These are phyloP conservation scores for Trinorchestia longiramus DNA, from an alignment of 1,140 invertebrate genomes.

Conservation along the genomic window DNA sequence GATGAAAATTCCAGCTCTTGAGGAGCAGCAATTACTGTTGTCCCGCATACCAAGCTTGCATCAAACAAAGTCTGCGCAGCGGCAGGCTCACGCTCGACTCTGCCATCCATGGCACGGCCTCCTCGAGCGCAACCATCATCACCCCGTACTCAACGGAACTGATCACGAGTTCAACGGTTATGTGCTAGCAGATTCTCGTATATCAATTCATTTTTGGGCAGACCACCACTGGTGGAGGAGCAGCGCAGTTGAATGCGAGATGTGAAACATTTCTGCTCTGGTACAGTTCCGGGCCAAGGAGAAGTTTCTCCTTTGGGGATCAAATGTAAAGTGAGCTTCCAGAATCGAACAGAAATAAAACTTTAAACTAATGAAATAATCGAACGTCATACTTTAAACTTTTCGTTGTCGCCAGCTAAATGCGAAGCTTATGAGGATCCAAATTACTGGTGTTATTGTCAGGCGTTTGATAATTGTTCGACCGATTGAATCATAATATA, in stretches of 20 bases:
- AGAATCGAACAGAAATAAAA: neutral
- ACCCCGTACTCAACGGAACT: neutral
- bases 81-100: neutral
- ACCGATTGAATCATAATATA: too few relatives aligned
- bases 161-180: neutral
- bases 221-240: neutral
- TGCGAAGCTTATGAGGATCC: neutral
- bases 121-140: neutral
- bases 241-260: neutral
- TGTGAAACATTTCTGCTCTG: neutral
- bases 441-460: too few relatives aligned
- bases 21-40: slow-evolving; percentile 44
- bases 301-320: neutral
- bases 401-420: neutral
- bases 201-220: neutral
- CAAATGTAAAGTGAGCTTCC: neutral
- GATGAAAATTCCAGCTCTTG: slow-evolving; percentile 11
- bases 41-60: neutral
- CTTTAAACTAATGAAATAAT: neutral
- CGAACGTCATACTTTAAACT: neutral
- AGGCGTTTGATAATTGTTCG: too few relatives aligned
- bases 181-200: neutral
- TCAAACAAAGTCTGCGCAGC: neutral
- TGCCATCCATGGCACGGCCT: too few relatives aligned
- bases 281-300: neutral